Evolutionary conservation across 2,888 invertebrate species (phyloP).

Genomic region (Limnephilus rhombicus): DNA sequence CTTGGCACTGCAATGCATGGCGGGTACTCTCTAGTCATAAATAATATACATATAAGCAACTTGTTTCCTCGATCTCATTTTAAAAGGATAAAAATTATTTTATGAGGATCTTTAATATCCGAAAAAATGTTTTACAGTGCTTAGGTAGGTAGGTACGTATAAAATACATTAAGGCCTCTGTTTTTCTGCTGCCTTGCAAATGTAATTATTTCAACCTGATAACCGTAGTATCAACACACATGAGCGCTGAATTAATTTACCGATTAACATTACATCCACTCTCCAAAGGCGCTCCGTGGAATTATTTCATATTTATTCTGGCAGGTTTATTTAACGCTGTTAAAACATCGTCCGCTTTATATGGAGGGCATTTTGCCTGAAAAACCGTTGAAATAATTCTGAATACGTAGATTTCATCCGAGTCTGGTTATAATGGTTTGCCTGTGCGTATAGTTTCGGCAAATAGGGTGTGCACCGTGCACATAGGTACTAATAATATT

Average conservation of each 20-base stretch:
- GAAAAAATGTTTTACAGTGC: neutral
- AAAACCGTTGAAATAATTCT: neutral
- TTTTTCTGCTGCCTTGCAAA: neutral
- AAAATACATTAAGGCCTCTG: neutral
- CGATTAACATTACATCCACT: neutral
- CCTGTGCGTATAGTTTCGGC: neutral
- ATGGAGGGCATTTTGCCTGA: neutral
- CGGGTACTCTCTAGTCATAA: no score
- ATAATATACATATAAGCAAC: no score
- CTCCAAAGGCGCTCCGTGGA: neutral
- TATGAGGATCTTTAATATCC: neutral
- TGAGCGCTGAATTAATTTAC: slow-evolving; percentile 14
- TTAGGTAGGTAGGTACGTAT: neutral
- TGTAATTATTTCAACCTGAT: neutral
- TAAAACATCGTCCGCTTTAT: slow-evolving; percentile 8
- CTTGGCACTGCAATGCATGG: no score
- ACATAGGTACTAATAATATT: neutral
- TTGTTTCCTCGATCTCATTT: no score
- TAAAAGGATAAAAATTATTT: no score
- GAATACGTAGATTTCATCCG: neutral
- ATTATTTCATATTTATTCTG: slow-evolving; percentile 32
- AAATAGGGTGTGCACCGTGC: neutral
- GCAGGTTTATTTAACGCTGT: slow-evolving; percentile 16
- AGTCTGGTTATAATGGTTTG: neutral
- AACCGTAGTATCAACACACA: neutral